Percentiles rank a stretch among this genome's conserved stretches.
These are phyloP conservation scores for Himalopsyche phryganea DNA, from an alignment of 1,140 invertebrate genomes.

Conservation along the genomic window DNA sequence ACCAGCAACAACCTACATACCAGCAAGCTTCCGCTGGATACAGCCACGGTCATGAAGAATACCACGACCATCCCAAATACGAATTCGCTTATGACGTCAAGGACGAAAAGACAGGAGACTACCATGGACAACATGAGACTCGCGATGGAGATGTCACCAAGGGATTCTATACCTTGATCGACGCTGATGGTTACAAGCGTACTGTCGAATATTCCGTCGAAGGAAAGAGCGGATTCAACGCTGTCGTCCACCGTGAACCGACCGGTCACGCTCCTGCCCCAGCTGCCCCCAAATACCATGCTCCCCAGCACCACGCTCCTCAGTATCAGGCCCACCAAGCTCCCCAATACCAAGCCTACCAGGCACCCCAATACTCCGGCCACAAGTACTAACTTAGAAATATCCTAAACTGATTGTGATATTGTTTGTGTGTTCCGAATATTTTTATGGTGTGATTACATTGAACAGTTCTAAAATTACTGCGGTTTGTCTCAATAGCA, in stretches of 20 bases:
- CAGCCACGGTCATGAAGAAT: too few species aligned
- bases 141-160: constrained; percentile 40
- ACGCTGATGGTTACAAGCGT: constrained; percentile 50
- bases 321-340: background rate
- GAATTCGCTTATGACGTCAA: constrained; percentile 37
- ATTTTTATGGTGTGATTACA: too few species aligned
- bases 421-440: too few species aligned
- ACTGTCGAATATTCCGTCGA: constrained; percentile 52
- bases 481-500: too few species aligned
- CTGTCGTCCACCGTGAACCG: constrained; percentile 47
- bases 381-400: too few species aligned
- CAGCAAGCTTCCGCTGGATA: too few species aligned
- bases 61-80: constrained; percentile 29
- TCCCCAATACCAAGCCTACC: background rate
- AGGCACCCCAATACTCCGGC: too few species aligned
- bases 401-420: too few species aligned
- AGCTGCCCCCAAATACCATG: background rate
- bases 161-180: constrained; percentile 45
- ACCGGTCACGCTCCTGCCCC: constrained; percentile 5
- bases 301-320: background rate
- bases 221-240: constrained; percentile 48
- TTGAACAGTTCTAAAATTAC: too few species aligned
- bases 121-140: constrained; percentile 39
- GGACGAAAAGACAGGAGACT: constrained; percentile 39
- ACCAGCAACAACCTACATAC: too few species aligned